Conservation (phyloP, 2,113 vertebrate species). For the Prochilodus magdalenae region DNA sequence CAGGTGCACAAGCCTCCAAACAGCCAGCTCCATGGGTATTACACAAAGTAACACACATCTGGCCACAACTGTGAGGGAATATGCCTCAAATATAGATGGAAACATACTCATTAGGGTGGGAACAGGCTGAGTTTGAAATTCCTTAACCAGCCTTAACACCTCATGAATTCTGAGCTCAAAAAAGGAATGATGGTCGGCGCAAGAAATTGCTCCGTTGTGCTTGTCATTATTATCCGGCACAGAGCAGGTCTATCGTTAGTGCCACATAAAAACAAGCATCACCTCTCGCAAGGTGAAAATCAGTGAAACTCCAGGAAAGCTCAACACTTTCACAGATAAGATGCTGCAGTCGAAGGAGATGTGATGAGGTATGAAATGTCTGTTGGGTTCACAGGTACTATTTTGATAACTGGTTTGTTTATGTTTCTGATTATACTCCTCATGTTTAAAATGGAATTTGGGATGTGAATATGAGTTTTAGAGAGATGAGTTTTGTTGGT, state of each 20-base stretch:
- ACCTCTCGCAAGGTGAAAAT: no score
- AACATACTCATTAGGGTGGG: not conserved
- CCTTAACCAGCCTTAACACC: no score
- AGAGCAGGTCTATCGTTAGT: no score
- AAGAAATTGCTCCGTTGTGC: no score
- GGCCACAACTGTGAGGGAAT: not conserved
- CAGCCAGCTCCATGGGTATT: not conserved
- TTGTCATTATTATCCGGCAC: no score
- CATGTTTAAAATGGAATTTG: not conserved
- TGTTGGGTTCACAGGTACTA: no score
- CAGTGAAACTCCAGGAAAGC: no score
- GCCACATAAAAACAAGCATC: no score
- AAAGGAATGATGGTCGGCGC: no score
- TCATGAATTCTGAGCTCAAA: no score
- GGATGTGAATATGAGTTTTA: not conserved
- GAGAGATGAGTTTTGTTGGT: not conserved
- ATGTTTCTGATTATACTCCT: not conserved
- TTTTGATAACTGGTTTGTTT: no score
- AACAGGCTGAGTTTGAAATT: not conserved
- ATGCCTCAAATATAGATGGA: not conserved
- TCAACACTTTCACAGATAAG: not conserved
- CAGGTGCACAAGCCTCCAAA: not conserved
- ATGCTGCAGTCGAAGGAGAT: not conserved
- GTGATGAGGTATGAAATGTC: not conserved
- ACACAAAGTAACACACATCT: not conserved